Conservation (phyloP, 2,888 invertebrate genomes). For the Prosopocoilus inquinatus region DNA sequence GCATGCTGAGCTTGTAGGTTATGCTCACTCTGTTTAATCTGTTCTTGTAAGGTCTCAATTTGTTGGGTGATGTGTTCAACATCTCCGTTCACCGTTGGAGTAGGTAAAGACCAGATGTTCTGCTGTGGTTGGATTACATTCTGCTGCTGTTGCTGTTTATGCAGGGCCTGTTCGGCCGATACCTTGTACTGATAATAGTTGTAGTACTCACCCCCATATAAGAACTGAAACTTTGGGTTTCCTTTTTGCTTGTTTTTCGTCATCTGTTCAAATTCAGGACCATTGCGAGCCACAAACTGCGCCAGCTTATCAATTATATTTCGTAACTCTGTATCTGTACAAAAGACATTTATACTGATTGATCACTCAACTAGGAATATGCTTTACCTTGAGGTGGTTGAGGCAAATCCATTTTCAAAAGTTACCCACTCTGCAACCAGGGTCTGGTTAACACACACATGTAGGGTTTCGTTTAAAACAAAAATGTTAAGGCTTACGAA, state of each 20-base stretch:
- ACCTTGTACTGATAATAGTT: slow-evolving; percentile 97
- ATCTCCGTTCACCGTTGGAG: slow-evolving; percentile 45
- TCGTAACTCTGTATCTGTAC: slow-evolving; percentile 84
- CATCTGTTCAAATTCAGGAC: slow-evolving; percentile 99
- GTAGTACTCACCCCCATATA: slow-evolving; percentile 94
- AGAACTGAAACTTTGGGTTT: slow-evolving; percentile 95
- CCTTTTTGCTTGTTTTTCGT: slow-evolving; percentile 98
- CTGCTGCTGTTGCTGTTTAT: slow-evolving; percentile 31
- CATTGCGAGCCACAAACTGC: slow-evolving; percentile 98
- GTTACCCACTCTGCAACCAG: background rate
- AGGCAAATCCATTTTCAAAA: slow-evolving; percentile 50
- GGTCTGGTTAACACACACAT: background rate
- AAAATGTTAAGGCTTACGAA: background rate
- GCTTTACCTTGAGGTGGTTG: slow-evolving; percentile 63
- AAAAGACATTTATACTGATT: slow-evolving; percentile 32
- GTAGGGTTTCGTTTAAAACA: slow-evolving; percentile 8
- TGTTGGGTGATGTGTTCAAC: slow-evolving; percentile 69
- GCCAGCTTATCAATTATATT: slow-evolving; percentile 99
- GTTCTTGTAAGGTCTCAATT: slow-evolving; percentile 81
- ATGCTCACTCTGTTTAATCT: slow-evolving; percentile 93
- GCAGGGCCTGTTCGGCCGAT: slow-evolving; percentile 83
- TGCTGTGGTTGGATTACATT: slow-evolving; percentile 9
- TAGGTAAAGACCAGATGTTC: slow-evolving; percentile 22
- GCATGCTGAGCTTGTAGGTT: slow-evolving; percentile 95
- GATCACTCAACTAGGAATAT: slow-evolving; percentile 16